phyloP scores from a whole-genome alignment of 1,140 invertebrate species.

The Lordiphosa clarofinis region DNA sequence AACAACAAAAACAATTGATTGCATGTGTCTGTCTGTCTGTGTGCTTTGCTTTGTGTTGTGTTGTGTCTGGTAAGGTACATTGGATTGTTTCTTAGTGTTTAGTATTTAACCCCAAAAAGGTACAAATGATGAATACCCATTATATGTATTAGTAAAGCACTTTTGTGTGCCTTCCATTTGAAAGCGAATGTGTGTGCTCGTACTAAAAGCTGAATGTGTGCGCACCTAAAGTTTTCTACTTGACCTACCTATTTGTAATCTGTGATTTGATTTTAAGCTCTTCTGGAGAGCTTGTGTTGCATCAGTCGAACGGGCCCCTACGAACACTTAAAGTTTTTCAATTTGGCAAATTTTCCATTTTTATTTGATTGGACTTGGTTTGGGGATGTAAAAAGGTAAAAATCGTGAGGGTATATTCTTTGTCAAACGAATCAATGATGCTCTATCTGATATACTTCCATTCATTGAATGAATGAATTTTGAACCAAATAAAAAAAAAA shows the following conservation, averaged over 20 bases:
- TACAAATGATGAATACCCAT: constrained; percentile 35
- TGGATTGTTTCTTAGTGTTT: constrained; percentile 66
- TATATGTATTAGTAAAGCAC: constrained; percentile 25
- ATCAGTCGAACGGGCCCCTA: constrained; percentile 3
- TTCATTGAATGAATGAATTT: too few species aligned
- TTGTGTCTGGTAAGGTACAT: constrained; percentile 61
- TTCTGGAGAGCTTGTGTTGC: background rate
- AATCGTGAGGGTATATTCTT: too few species aligned
- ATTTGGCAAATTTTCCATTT: too few species aligned
- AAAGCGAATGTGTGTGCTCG: constrained; percentile 16
- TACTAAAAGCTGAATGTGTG: constrained; percentile 1
- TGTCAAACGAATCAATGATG: too few species aligned
- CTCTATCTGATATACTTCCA: too few species aligned
- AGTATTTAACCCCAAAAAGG: constrained; percentile 18
- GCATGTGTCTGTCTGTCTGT: background rate
- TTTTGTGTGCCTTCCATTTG: constrained; percentile 7
- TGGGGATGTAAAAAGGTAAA: too few species aligned
- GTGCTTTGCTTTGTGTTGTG: constrained; percentile 16
- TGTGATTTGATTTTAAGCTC: too few species aligned
- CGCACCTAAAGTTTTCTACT: too few species aligned
- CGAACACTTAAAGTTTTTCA: background rate
- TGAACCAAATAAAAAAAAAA: too few species aligned
- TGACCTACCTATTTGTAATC: too few species aligned
- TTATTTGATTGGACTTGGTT: background rate
- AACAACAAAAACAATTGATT: constrained; percentile 26